Evolutionary conservation across 2,888 invertebrate species (phyloP), one percentile per base, ranked within the genome.

Genomic region (Furcula furcula): DNA sequence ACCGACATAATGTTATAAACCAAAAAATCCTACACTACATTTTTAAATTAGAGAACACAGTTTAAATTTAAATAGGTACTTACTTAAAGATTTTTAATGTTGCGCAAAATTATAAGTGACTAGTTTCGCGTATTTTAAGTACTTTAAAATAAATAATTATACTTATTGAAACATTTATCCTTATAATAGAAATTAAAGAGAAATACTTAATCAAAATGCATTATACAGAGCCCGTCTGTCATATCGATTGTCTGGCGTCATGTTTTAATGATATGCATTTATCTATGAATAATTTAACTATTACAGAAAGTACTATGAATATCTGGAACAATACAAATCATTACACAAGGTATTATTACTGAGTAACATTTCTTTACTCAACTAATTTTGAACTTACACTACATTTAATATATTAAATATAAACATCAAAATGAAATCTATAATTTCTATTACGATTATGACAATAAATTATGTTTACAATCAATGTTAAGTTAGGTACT

Each of bases 71-170:
- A 80, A 83, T 78, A 80, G 83, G 80, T 83, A 81, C 82, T 82
- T 84, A n/a, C n/a, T n/a, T n/a, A n/a, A 82, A 73, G 76, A 72
- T 74, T 77, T 83, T 84, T 81, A 56, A 83, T 79, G 82, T 89
- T 87, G 87, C 87, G 85, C 88, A 89, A 89, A 88, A 80, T 79
- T 77, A 84, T 84, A 87, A 84, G 83, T 89, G 89, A 89, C 89
- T 89, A 89, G 89, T 88, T 84, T 77, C 80, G 81, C 86, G 81
- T 86, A 85, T 76, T 85, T 61, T 89, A 89, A 89, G 89, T 89
- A 89, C 87, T 80, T 88, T 80, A 76, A 87, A 28, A 86, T 86
- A 88, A 87, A 86, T 84, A 76, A 80, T 81, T 74, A 72, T 78
- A 76, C 72, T 81, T 86, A 85, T 74, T 75, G 75, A 79, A 83